Evolutionary conservation across 2,113 vertebrate genomes (phyloP).

Genomic region (Psilopogon haemacephalus): DNA sequence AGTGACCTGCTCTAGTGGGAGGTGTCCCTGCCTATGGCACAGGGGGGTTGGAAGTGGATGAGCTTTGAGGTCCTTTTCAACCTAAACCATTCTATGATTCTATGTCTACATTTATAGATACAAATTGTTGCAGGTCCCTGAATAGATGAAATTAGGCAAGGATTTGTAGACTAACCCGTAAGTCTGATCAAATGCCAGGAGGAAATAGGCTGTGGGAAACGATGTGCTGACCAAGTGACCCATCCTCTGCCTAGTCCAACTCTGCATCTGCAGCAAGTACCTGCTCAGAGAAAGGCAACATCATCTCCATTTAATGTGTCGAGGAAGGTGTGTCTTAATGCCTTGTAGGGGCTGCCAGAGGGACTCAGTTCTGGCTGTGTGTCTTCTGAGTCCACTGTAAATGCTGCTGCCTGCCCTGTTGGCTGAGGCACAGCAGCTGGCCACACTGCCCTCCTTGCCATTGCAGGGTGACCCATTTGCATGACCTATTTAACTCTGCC

Average conservation of each 20-base stretch:
- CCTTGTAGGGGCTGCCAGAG: background rate
- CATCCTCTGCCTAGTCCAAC: background rate
- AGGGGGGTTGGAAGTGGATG: no score
- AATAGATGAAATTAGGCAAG: background rate
- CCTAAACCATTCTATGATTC: no score
- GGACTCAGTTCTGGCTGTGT: background rate
- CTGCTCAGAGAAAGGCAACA: background rate
- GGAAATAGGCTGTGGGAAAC: background rate
- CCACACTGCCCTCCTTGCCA: background rate
- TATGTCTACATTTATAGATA: background rate
- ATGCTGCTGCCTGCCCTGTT: background rate
- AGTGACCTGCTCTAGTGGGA: no score
- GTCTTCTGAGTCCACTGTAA: background rate
- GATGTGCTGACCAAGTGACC: background rate
- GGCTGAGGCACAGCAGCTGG: background rate
- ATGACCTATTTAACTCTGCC: constrained; percentile 11
- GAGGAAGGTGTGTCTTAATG: background rate
- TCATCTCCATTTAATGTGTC: background rate
- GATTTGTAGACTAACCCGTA: background rate
- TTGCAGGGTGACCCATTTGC: constrained; percentile 19
- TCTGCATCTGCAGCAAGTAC: background rate
- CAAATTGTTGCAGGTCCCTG: background rate
- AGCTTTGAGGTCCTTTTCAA: no score
- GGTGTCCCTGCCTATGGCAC: no score
- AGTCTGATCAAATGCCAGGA: background rate